Percentiles rank a stretch among this genome's conserved stretches.
phyloP scores from a whole-genome alignment of 2,888 invertebrate species.

The Coenonympha arcania region DNA sequence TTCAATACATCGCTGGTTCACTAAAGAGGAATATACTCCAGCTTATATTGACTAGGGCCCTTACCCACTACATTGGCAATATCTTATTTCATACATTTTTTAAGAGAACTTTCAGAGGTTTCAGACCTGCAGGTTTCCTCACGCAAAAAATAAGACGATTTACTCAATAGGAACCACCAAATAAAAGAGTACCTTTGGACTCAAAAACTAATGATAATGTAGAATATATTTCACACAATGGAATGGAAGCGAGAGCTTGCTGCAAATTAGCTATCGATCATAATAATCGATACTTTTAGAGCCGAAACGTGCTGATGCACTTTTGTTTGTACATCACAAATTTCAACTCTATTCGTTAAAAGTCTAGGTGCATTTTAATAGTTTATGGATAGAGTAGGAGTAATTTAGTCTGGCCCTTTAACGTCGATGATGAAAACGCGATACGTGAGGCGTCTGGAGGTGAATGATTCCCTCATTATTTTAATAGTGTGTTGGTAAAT shows the following conservation, averaged over 20 bases:
- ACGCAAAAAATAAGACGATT: no score
- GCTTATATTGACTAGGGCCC: no score
- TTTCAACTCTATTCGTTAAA: not conserved
- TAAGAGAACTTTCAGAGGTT: no score
- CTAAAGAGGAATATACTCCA: no score
- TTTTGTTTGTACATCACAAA: not conserved
- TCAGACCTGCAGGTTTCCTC: no score
- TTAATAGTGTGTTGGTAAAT: slow-evolving; percentile 53
- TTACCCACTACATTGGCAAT: no score
- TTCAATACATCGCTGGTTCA: no score
- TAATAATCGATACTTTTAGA: slow-evolving; percentile 38
- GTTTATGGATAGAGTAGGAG: not conserved
- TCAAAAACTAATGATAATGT: no score
- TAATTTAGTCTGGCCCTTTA: slow-evolving; percentile 29
- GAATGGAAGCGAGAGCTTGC: slow-evolving; percentile 35
- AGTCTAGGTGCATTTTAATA: not conserved
- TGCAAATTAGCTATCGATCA: slow-evolving; percentile 43
- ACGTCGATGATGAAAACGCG: slow-evolving; percentile 50
- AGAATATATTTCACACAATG: no score
- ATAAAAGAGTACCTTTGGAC: no score
- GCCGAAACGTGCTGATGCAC: slow-evolving; percentile 30
- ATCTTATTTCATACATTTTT: no score
- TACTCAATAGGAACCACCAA: slow-evolving; percentile 5
- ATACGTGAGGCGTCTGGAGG: slow-evolving; percentile 40
- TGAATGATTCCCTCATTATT: slow-evolving; percentile 57